Evolutionary conservation across 1,140 invertebrate species (phyloP).

Genomic region (Drosophila rhopaloa): DNA sequence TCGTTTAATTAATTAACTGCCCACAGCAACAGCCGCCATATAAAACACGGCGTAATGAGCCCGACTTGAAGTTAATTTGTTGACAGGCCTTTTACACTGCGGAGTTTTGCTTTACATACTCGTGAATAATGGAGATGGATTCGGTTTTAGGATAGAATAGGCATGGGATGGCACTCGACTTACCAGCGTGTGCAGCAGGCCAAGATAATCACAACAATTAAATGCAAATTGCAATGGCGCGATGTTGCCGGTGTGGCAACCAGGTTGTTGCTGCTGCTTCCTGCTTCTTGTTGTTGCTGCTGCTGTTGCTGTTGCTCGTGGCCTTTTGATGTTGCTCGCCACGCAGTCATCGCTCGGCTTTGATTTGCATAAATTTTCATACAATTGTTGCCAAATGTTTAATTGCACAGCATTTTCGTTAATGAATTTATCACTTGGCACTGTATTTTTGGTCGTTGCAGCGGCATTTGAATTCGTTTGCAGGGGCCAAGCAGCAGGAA

Average conservation of each 20-base stretch:
- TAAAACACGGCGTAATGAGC: conserved; percentile 50
- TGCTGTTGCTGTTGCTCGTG: conserved; percentile 46
- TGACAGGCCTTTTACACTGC: conserved; percentile 70
- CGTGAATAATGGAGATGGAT: conserved; percentile 68
- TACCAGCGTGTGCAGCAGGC: conserved; percentile 82
- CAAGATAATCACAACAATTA: conserved; percentile 84
- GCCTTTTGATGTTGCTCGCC: conserved; percentile 64
- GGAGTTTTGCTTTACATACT: conserved; percentile 68
- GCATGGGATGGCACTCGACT: conserved; percentile 29
- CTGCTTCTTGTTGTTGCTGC: conserved; percentile 40
- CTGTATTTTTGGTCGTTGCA: conserved; percentile 32
- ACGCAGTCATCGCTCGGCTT: conserved; percentile 70
- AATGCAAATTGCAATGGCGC: conserved; percentile 80
- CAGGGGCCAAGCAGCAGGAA: conserved; percentile 61
- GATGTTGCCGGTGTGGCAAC: conserved; percentile 53
- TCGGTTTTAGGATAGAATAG: conserved; percentile 28
- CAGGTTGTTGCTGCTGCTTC: conserved; percentile 43
- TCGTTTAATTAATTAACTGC: conserved; percentile 79
- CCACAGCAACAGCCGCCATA: conserved; percentile 34
- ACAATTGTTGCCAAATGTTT: conserved; percentile 69
- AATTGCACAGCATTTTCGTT: conserved; percentile 64
- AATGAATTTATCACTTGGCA: conserved; percentile 56
- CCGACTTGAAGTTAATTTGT: conserved; percentile 71
- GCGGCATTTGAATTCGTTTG: conserved; percentile 48
- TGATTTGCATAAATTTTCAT: conserved; percentile 80